Evolutionary conservation across 2,113 vertebrate genomes (phyloP).

Genomic region (Machaerirhynchus nigripectus): DNA sequence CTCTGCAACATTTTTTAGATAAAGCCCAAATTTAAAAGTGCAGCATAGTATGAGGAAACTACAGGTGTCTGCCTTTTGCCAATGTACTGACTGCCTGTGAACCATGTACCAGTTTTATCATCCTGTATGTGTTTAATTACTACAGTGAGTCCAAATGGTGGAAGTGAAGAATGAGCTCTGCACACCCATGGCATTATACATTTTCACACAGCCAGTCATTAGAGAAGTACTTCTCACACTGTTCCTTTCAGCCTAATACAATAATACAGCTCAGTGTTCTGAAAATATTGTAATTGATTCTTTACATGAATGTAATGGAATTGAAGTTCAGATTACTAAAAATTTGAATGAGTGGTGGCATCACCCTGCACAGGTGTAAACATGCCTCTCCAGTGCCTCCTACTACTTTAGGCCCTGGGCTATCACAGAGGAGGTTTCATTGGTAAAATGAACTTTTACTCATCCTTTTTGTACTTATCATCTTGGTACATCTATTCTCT

Average conservation of each 20-base stretch:
- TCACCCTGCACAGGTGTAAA: not conserved
- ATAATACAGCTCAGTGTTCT: not conserved
- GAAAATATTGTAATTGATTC: not conserved
- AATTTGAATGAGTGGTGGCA: not conserved
- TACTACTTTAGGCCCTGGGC: not conserved
- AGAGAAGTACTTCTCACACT: not conserved
- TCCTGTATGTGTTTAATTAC: not conserved
- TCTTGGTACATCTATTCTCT: not conserved
- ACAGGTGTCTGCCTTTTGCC: not conserved
- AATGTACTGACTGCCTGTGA: not conserved
- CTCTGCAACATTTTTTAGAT: not conserved
- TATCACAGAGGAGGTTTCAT: accelerated
- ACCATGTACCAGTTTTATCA: not conserved
- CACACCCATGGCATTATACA: not conserved
- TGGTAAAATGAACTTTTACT: not conserved
- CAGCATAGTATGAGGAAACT: not conserved
- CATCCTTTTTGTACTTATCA: not conserved
- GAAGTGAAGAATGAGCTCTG: not conserved
- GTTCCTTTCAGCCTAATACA: not conserved
- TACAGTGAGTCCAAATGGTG: not conserved
- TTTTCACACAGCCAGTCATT: not conserved
- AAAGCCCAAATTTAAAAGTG: not conserved
- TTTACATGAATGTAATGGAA: not conserved
- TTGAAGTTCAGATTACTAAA: not conserved
- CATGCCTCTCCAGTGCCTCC: not conserved